Conservation (phyloP, 2,797 vertebrate species). For the Hyperoplus immaculatus region DNA sequence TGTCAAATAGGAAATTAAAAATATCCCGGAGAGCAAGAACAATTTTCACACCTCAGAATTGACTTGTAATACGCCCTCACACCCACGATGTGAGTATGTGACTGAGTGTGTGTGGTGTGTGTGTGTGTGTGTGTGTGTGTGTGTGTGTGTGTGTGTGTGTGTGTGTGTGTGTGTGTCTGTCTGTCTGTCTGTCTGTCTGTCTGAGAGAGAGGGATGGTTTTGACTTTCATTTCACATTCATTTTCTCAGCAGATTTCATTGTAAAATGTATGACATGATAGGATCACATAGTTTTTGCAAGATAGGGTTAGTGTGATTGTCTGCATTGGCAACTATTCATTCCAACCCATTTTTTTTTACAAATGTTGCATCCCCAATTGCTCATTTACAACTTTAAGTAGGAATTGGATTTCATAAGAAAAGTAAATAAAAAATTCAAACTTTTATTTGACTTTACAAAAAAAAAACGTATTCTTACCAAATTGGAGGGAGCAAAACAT, state of each 20-base stretch:
- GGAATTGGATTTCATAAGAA: neutral
- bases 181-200: too few relatives aligned
- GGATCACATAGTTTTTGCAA: conserved; percentile 8
- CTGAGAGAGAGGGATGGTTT: conserved; percentile 16
- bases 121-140: conserved; percentile 13
- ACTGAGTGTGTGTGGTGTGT: conserved; percentile 17
- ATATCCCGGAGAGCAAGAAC: conserved; percentile 69
- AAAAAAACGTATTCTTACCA: too few relatives aligned
- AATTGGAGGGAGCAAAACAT: too few relatives aligned
- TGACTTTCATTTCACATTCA: conserved; percentile 1
- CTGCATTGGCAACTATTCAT: neutral
- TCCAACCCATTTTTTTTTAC: neutral
- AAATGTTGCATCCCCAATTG: neutral
- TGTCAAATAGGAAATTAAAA: conserved; percentile 78
- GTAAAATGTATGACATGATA: conserved; percentile 1
- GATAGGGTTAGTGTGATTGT: neutral
- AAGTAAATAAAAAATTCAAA: too few relatives aligned
- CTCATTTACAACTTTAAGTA: neutral
- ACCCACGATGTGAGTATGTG: conserved; percentile 28
- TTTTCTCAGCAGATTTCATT: conserved; percentile 22
- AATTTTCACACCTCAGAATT: conserved; percentile 69
- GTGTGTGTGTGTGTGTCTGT: too few relatives aligned
- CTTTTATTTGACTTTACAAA: too few relatives aligned
- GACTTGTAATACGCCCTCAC: conserved; percentile 62
- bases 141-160: conserved; percentile 23